These are phyloP conservation scores for Pseudopipra pipra DNA, from an alignment of 2,113 vertebrate species.

Conservation along the genomic window DNA sequence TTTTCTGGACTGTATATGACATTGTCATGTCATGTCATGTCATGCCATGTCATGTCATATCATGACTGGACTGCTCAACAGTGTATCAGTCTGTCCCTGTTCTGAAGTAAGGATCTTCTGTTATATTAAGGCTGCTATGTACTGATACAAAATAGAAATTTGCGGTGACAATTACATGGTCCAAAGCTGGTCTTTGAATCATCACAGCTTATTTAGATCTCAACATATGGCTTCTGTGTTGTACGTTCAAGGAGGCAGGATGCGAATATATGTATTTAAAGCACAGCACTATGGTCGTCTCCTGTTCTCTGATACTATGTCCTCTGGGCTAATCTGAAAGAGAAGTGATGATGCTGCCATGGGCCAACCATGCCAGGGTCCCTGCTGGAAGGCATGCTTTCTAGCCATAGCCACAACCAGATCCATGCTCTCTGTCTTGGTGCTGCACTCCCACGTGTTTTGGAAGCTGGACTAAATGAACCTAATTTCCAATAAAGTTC, in stretches of 20 bases:
- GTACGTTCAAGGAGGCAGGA: background rate
- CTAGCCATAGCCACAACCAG: background rate
- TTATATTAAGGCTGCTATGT: background rate
- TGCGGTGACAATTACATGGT: background rate
- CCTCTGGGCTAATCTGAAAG: background rate
- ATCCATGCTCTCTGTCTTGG: rapidly evolving
- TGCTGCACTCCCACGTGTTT: background rate
- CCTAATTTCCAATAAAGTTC: background rate
- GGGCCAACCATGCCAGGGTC: background rate
- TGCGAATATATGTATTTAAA: background rate
- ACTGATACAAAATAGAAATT: background rate
- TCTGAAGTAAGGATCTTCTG: background rate
- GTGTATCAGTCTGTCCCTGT: background rate
- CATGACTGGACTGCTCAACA: background rate
- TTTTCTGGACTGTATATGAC: background rate
- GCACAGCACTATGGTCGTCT: background rate
- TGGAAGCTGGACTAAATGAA: background rate
- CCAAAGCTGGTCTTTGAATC: background rate
- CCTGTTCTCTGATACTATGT: background rate
- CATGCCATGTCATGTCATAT: background rate
- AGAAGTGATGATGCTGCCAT: background rate
- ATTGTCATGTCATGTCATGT: background rate
- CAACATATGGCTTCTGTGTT: background rate
- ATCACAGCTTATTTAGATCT: background rate
- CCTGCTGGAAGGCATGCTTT: background rate